phyloP scores from a whole-genome alignment of 35 echinoderm and acorn worm species.

The Chiridota heheva region DNA sequence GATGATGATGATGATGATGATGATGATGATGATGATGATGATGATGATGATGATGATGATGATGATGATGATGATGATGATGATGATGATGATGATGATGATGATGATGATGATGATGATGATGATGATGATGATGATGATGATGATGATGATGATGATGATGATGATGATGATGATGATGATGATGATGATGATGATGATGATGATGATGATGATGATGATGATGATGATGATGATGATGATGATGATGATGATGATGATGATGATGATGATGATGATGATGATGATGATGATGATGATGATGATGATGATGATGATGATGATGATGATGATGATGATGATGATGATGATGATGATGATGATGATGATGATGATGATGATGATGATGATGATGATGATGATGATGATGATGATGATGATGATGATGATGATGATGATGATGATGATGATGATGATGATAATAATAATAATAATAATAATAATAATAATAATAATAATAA shows the following conservation, averaged over 20 bases:
- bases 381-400: conserved; percentile 9
- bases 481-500: conserved; percentile 9
- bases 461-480: conserved; percentile 9
- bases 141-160: conserved; percentile 9
- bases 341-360: conserved; percentile 9
- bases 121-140: conserved; percentile 9
- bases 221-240: conserved; percentile 9
- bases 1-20: conserved; percentile 9
- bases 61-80: conserved; percentile 9
- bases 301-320: conserved; percentile 9
- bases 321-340: conserved; percentile 9
- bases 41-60: conserved; percentile 9
- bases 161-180: conserved; percentile 9
- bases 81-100: conserved; percentile 9
- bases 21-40: conserved; percentile 9
- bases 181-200: conserved; percentile 9
- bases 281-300: conserved; percentile 9
- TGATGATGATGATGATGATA: conserved; percentile 9
- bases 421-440: conserved; percentile 9
- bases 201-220: conserved; percentile 9
- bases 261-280: conserved; percentile 9
- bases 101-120: conserved; percentile 9
- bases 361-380: conserved; percentile 9
- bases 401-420: conserved; percentile 9
- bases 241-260: conserved; percentile 9